Conservation (phyloP, 2,113 vertebrate genomes). For the Eptesicus fuscus region DNA sequence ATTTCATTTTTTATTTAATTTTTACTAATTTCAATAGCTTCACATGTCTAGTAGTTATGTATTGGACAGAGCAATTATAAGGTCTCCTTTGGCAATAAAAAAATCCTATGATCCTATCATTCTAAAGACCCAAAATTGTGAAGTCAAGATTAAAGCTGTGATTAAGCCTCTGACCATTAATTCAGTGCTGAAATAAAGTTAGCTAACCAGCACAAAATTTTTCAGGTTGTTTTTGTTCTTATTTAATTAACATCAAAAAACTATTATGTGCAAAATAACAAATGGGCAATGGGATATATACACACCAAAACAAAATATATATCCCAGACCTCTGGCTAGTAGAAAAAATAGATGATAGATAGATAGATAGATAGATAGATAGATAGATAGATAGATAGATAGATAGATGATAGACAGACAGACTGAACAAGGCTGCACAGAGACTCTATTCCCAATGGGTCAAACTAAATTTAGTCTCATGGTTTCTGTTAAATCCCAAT, state of each 20-base stretch:
- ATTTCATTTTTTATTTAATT: constrained; percentile 1
- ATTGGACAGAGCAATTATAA: not conserved
- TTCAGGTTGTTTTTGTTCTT: constrained; percentile 15
- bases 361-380: not conserved
- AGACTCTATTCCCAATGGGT: not conserved
- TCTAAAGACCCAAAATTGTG: not conserved
- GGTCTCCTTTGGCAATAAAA: not conserved
- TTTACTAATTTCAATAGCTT: not conserved
- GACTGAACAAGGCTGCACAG: not conserved
- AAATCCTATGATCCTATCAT: not conserved
- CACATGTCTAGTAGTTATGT: not conserved
- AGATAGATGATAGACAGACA: not conserved
- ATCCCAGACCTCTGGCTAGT: not conserved
- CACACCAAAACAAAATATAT: not conserved
- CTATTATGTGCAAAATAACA: not conserved
- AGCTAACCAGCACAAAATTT: not conserved
- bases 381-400: not conserved
- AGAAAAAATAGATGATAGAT: not conserved
- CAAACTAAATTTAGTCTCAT: not conserved
- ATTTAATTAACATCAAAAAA: constrained; percentile 25
- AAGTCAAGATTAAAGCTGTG: not conserved
- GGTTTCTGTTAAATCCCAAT: not conserved
- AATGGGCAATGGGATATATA: not conserved
- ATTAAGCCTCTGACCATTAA: not conserved
- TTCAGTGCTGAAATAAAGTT: not conserved